Percentiles rank a stretch among this genome's conserved stretches.
phyloP scores from a whole-genome alignment of 1,140 invertebrate genomes.

The Berghia stephanieae region DNA sequence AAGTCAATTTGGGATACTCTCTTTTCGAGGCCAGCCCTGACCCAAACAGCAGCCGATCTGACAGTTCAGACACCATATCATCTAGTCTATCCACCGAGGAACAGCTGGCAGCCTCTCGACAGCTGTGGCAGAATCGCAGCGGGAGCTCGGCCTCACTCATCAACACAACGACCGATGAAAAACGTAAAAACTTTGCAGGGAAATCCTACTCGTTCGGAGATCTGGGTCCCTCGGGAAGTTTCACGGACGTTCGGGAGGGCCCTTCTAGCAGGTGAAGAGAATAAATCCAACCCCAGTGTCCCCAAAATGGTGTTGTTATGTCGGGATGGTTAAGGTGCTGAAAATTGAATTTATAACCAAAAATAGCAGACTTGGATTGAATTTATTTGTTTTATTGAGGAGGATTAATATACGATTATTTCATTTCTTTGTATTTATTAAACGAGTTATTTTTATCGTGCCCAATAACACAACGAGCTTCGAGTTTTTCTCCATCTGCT shows the following conservation, averaged over 20 bases:
- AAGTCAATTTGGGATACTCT: slow-evolving; percentile 45
- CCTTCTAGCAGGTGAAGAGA: too few species aligned
- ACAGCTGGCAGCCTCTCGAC: slow-evolving; percentile 42
- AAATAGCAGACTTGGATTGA: too few species aligned
- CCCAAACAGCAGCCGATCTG: neutral
- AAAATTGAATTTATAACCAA: too few species aligned
- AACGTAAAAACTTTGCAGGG: slow-evolving; percentile 40
- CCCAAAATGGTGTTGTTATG: too few species aligned
- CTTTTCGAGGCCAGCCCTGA: slow-evolving; percentile 28
- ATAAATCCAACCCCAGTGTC: too few species aligned
- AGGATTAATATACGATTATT: too few species aligned
- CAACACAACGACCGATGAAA: slow-evolving; percentile 29
- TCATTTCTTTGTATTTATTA: too few species aligned
- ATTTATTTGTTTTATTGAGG: too few species aligned
- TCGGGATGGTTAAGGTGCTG: too few species aligned
- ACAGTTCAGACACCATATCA: slow-evolving; percentile 31
- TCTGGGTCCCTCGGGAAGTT: slow-evolving; percentile 38
- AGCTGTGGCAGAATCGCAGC: slow-evolving; percentile 46
- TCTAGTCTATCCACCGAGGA: slow-evolving; percentile 43
- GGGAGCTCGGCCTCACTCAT: slow-evolving; percentile 43
- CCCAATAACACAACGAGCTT: slow-evolving; percentile 21
- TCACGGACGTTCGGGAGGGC: too few species aligned
- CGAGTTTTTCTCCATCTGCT: too few species aligned
- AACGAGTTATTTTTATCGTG: too few species aligned
- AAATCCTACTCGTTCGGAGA: slow-evolving; percentile 52